These are phyloP conservation scores for Helicoverpa assulta DNA, from an alignment of 2,888 invertebrate species.

Conservation along the genomic window DNA sequence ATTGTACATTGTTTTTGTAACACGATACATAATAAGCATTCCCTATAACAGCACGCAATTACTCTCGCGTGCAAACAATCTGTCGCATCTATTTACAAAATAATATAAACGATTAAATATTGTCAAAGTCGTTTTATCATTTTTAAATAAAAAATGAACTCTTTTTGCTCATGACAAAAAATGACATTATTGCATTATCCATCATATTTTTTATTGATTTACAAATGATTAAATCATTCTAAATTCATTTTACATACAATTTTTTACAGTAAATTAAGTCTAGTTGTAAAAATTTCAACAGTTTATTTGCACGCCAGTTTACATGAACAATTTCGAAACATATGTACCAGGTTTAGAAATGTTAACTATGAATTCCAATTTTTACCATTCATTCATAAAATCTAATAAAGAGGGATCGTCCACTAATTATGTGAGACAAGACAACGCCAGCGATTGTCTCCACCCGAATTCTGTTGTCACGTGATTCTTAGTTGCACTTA, in stretches of 20 bases:
- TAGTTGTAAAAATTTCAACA: constrained; percentile 4
- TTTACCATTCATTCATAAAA: constrained; percentile 58
- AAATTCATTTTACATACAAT: too few relatives aligned
- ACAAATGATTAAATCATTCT: too few relatives aligned
- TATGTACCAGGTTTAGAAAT: constrained; percentile 55
- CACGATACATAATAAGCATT: constrained; percentile 85
- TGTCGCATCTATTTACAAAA: constrained; percentile 34
- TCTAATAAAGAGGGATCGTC: constrained; percentile 46
- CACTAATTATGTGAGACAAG: constrained; percentile 46
- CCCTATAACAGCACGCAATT: constrained; percentile 79
- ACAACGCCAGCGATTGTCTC: neutral
- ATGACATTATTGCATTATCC: neutral
- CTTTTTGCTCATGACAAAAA: neutral
- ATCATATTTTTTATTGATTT: neutral
- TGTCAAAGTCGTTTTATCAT: neutral
- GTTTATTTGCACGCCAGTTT: constrained; percentile 60
- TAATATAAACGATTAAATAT: neutral
- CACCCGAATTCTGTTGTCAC: too few relatives aligned
- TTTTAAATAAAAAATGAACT: neutral
- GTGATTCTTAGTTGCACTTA: too few relatives aligned
- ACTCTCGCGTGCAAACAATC: constrained; percentile 63
- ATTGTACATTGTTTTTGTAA: constrained; percentile 87
- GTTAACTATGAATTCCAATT: constrained; percentile 52
- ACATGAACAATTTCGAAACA: constrained; percentile 59
- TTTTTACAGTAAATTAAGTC: too few relatives aligned